phyloP scores from a whole-genome alignment of 2,113 vertebrate species.

The Dissostichus mawsoni region DNA sequence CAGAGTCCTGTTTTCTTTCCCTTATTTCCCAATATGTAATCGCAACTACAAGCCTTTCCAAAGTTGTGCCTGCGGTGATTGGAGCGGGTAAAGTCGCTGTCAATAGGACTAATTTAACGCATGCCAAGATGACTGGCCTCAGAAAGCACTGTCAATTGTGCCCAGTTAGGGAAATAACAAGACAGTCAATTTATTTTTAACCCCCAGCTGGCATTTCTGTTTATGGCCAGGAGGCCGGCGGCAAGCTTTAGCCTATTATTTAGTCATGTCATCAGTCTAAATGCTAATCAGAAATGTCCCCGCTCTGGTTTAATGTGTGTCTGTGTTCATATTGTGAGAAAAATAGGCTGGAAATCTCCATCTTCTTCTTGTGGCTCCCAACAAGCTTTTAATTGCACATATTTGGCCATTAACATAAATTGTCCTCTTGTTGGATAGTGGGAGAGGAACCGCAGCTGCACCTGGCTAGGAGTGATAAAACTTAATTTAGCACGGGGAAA shows the following conservation, averaged over 20 bases:
- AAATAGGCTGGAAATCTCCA: slow-evolving; percentile 1
- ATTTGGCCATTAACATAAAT: slow-evolving; percentile 54
- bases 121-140: slow-evolving; percentile 51
- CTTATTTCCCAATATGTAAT: slow-evolving; percentile 48
- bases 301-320: slow-evolving; percentile 9
- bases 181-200: slow-evolving; percentile 67
- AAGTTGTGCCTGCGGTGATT: slow-evolving; percentile 52
- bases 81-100: slow-evolving; percentile 48
- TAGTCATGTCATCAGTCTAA: slow-evolving; percentile 62
- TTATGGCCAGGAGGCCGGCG: slow-evolving; percentile 46
- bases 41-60: slow-evolving; percentile 27
- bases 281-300: slow-evolving; percentile 63
- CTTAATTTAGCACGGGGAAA: slow-evolving; percentile 33
- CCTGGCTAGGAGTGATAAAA: slow-evolving; percentile 62
- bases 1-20: slow-evolving; percentile 20
- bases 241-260: slow-evolving; percentile 62
- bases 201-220: slow-evolving; percentile 53
- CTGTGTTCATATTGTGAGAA: slow-evolving; percentile 1
- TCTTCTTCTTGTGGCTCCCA: slow-evolving; percentile 1
- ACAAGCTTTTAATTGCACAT: slow-evolving; percentile 43
- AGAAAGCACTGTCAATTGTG: slow-evolving; percentile 53
- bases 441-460: slow-evolving; percentile 23
- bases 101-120: slow-evolving; percentile 69
- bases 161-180: slow-evolving; percentile 65
- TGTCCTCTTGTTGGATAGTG: slow-evolving; percentile 23